Conservation (phyloP, 53 echinoderm and acorn worm species). For the Holothuria leucospilota region DNA sequence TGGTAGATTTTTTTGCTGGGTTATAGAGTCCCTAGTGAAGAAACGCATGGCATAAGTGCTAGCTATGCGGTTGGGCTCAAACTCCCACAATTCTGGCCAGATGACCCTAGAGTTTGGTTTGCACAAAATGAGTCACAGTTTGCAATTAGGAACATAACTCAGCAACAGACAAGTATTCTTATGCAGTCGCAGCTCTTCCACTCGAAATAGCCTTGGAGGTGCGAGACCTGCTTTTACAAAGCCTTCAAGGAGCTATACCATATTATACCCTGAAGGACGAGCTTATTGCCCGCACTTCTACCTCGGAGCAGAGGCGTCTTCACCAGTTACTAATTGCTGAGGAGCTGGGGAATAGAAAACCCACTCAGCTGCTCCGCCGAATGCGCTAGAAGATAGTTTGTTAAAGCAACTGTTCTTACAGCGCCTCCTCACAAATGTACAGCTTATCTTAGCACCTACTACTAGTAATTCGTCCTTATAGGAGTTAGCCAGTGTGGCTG, state of each 20-base stretch:
- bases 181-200: too few species aligned
- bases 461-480: slow-evolving; percentile 14
- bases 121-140: not conserved
- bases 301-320: not conserved
- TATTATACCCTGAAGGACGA: slow-evolving; percentile 17
- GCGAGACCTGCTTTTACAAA: too few species aligned
- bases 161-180: not conserved
- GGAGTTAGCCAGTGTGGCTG: slow-evolving; percentile 45
- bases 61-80: slow-evolving; percentile 32
- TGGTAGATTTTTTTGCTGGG: too few species aligned
- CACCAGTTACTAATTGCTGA: slow-evolving; percentile 18
- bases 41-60: not conserved
- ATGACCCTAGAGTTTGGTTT: slow-evolving; percentile 50
- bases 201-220: too few species aligned
- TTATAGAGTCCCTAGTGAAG: not conserved
- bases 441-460: slow-evolving; percentile 44
- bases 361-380: slow-evolving; percentile 44
- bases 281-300: not conserved
- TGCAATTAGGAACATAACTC: not conserved
- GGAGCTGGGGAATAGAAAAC: slow-evolving; percentile 54
- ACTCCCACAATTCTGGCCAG: slow-evolving; percentile 60
- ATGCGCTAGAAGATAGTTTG: slow-evolving; percentile 23
- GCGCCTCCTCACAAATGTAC: slow-evolving; percentile 28
- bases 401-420: slow-evolving; percentile 49
- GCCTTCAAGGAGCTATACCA: too few species aligned